These are phyloP conservation scores for Selene dorsalis DNA, from an alignment of 2,797 vertebrate species.

Conservation along the genomic window DNA sequence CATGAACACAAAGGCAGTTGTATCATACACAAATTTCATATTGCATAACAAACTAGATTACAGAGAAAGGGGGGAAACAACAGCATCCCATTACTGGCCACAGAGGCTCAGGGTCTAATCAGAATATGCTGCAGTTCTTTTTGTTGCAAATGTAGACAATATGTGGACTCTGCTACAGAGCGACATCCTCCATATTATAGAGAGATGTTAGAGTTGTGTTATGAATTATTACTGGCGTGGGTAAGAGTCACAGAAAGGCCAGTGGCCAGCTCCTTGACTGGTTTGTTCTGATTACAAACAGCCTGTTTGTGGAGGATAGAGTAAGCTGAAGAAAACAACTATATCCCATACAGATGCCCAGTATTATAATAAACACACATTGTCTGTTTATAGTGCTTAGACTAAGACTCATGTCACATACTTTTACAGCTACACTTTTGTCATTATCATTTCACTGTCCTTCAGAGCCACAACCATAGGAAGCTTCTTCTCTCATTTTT, in stretches of 20 bases:
- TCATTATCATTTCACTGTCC: background rate
- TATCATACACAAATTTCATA: slow-evolving; percentile 58
- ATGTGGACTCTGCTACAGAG: slow-evolving; percentile 46
- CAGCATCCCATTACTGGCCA: slow-evolving; percentile 58
- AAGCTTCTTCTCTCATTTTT: background rate
- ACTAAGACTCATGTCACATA: background rate
- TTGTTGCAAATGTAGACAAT: slow-evolving; percentile 59
- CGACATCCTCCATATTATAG: slow-evolving; percentile 33
- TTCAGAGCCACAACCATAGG: background rate
- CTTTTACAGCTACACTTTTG: background rate
- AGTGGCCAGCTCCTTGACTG: slow-evolving; percentile 14
- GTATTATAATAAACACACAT: background rate
- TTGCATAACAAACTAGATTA: slow-evolving; percentile 61
- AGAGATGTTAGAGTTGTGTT: slow-evolving; percentile 42
- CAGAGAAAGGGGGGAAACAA: slow-evolving; percentile 20
- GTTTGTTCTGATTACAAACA: slow-evolving; percentile 30
- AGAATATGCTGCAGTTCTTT: slow-evolving; percentile 63
- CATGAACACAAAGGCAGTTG: slow-evolving; percentile 57
- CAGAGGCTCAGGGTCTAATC: slow-evolving; percentile 57
- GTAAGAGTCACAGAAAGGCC: slow-evolving; percentile 39
- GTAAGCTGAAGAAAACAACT: background rate
- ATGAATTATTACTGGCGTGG: slow-evolving; percentile 34
- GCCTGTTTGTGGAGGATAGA: slow-evolving; percentile 1
- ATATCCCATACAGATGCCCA: background rate
- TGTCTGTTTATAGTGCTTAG: background rate